A percentile compares a stretch with the other conserved stretches of the same genome.
phyloP scores from a whole-genome alignment of 2,888 invertebrate species.

The Epinotia ramella region DNA sequence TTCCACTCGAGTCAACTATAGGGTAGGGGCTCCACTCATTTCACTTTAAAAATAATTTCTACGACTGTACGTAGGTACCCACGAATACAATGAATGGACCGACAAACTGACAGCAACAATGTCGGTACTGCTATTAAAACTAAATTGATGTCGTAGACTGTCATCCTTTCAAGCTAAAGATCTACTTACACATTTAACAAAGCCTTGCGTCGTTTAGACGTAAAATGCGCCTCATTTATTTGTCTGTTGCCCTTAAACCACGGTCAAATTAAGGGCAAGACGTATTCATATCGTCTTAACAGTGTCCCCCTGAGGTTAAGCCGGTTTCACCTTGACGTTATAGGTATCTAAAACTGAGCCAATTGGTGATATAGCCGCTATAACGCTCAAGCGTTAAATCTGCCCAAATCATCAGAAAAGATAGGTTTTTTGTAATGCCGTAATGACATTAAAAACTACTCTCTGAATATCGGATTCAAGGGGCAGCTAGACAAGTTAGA shows the following conservation, averaged over 20 bases:
- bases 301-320: not conserved
- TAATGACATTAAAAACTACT: not conserved
- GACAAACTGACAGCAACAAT: too few relatives aligned
- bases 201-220: constrained; percentile 2
- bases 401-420: not conserved
- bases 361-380: not conserved
- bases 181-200: not conserved
- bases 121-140: too few relatives aligned
- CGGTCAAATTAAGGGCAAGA: not conserved
- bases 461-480: not conserved
- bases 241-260: not conserved
- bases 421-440: too few relatives aligned
- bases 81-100: too few relatives aligned
- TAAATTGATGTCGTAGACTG: not conserved
- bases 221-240: not conserved
- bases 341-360: not conserved
- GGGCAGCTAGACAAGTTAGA: not conserved
- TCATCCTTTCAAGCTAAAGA: not conserved
- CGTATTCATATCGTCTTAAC: not conserved
- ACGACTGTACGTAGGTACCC: not conserved
- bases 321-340: not conserved
- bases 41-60: not conserved
- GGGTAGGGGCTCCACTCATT: not conserved
- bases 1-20: not conserved
- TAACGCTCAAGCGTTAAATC: not conserved